Base-by-base conservation (phyloP, 2,113 vertebrate species). In the Apistogramma diplotaenia region DNA sequence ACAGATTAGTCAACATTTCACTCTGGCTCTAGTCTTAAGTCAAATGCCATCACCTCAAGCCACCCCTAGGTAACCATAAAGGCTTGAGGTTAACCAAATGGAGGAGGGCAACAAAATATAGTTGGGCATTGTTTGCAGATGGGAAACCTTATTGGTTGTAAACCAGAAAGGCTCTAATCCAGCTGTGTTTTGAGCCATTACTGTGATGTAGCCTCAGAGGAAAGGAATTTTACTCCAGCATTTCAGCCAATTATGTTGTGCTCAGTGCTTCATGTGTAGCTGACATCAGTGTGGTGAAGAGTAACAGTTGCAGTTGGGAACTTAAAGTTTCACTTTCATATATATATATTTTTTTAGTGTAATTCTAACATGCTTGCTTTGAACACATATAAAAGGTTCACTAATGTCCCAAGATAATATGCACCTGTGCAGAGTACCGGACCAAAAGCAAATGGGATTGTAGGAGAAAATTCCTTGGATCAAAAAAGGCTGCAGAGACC, bases 81-180 rank as follows among this genome's bases (percentile, higher is more conserved):
- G 89, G 78, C 82, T 91, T 89, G 86, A 92, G 92, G 91, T 94
- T 92, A 89, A 92, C 92, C 88, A 91, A 94, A 89, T 92, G 90
- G 83, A 92, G 78, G 86, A 89, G 89, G 89, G 91, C 86, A 91
- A 89, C 81, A 90, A 92, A 91, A 92, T 86, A 86, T 87, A 89
- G 85, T 61, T 76, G 84, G 88, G 85, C 85, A 81, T 92, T 91
- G 87, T 93, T 93, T 94, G 89, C 91, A 91, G 92, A 91, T 91
- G 89, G 92, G 83, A 84, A 89, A 86, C 79, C 83, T 85, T 90
- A 91, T 87, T 89, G 91, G 87, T 88, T 91, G 78, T 92, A 93
- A 93, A 92, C 76, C 58, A n/a, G 75, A 87, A 77, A 85, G 82
- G 88, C 87, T 87, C 76, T 85, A 90, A 92, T 87, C 56, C 88